Percentiles rank a stretch among this genome's conserved stretches.
Conservation (phyloP, 2,113 vertebrate species). For the Oreotragus oreotragus region DNA sequence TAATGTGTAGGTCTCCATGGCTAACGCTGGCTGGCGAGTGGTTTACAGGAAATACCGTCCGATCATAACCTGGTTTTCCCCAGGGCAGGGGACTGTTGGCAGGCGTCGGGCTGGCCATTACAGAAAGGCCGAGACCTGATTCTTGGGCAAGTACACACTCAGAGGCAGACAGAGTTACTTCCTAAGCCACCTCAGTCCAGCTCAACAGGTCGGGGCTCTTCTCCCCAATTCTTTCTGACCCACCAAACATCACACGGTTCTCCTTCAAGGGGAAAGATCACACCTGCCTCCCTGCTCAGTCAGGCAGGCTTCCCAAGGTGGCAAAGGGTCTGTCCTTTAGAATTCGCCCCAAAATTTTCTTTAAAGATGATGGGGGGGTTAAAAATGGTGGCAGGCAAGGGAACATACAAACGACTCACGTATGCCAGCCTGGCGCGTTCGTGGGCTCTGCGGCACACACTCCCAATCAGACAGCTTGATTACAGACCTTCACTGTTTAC, state of each 20-base stretch:
- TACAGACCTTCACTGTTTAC: neutral
- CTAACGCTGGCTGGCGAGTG: fast-evolving
- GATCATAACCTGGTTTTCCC: neutral
- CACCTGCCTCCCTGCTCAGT: neutral
- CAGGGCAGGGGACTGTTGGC: neutral
- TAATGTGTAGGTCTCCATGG: neutral
- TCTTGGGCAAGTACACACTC: neutral
- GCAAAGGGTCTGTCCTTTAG: neutral
- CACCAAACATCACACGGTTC: conserved; percentile 59
- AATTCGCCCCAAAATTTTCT: neutral
- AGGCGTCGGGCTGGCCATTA: neutral
- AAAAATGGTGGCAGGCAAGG: neutral
- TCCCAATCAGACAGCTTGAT: conserved; percentile 40
- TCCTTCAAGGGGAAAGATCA: conserved; percentile 44
- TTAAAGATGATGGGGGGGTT: neutral
- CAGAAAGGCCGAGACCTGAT: fast-evolving
- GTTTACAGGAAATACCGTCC: neutral
- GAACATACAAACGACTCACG: neutral
- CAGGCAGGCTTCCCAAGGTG: neutral
- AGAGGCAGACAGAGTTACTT: neutral
- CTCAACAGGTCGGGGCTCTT: conserved; percentile 38
- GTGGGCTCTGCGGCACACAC: neutral
- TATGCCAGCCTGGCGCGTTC: neutral
- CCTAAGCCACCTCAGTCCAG: neutral
- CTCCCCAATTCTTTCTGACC: conserved; percentile 61